A percentile compares a stretch with the other conserved stretches of the same genome.
These are phyloP conservation scores for Agelaius tricolor DNA, from an alignment of 2,113 vertebrate genomes.

Conservation along the genomic window DNA sequence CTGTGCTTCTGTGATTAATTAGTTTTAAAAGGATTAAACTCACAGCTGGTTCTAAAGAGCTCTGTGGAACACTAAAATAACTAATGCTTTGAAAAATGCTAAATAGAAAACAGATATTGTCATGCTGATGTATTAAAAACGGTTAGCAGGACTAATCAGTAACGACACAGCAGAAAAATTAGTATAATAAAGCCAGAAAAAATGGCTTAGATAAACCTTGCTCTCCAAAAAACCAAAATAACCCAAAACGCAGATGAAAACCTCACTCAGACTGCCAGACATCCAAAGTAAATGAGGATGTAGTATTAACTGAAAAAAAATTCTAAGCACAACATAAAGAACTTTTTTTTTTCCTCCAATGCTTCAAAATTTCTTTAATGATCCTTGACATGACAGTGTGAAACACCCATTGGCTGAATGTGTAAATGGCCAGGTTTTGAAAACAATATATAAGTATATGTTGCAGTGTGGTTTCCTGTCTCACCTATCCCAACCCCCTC, in stretches of 20 bases:
- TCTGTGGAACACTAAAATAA: not conserved
- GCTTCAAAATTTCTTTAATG: not conserved
- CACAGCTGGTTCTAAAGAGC: not conserved
- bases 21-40: not conserved
- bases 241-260: not conserved
- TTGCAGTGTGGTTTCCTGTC: too few relatives aligned
- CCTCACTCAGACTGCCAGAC: not conserved
- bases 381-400: not conserved
- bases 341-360: not conserved
- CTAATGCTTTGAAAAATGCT: not conserved
- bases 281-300: not conserved
- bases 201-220: not conserved
- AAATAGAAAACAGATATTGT: not conserved
- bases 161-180: not conserved
- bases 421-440: not conserved
- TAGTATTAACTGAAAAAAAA: not conserved
- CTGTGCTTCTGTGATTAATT: not conserved
- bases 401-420: not conserved
- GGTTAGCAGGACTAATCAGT: not conserved
- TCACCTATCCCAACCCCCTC: too few relatives aligned
- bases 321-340: not conserved
- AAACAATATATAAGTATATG: not conserved
- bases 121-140: not conserved
- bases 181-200: not conserved
- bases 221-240: not conserved